phyloP scores from a whole-genome alignment of 2,113 vertebrate genomes.

The Diadophis punctatus region DNA sequence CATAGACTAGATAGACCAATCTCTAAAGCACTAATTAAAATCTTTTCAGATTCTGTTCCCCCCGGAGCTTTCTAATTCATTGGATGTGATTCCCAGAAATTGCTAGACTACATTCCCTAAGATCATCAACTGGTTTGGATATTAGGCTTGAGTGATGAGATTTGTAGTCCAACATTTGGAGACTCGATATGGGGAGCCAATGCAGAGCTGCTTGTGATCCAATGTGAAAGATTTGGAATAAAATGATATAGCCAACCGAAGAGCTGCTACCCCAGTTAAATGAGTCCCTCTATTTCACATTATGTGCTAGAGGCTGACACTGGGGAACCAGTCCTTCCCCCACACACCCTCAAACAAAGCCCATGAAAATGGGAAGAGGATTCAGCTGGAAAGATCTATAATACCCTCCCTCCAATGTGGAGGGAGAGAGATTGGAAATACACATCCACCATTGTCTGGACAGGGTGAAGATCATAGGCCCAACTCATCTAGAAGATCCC shows the following conservation, averaged over 20 bases:
- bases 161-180: neutral
- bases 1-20: neutral
- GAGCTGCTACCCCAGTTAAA: neutral
- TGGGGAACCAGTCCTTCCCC: neutral
- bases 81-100: neutral
- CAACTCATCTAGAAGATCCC: neutral
- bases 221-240: neutral
- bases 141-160: neutral
- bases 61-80: neutral
- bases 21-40: neutral
- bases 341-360: neutral
- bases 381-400: neutral
- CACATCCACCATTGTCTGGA: neutral
- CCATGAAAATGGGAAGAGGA: neutral
- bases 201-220: neutral
- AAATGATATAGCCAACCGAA: neutral
- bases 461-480: neutral
- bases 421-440: neutral
- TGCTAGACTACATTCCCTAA: neutral
- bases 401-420: neutral
- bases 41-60: neutral
- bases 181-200: neutral
- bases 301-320: neutral
- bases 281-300: neutral
- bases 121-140: neutral